A percentile compares a stretch with the other conserved stretches of the same genome.
Evolutionary conservation across 2,113 vertebrate genomes (phyloP).

Genomic region (Etheostoma spectabile): DNA sequence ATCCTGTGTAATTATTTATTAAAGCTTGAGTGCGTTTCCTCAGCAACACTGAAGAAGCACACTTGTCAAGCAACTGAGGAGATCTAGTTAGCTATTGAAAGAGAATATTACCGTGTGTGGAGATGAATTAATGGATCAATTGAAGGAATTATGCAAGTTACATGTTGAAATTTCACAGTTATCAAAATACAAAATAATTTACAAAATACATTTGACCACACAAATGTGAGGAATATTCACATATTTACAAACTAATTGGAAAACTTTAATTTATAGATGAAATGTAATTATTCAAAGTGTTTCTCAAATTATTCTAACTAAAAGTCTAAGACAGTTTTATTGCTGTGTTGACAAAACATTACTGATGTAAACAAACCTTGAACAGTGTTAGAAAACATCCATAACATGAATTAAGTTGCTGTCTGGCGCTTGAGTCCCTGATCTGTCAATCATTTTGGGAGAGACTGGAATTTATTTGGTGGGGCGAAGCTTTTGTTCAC

Average conservation of each 20-base stretch:
- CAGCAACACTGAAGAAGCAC: slow-evolving; percentile 26
- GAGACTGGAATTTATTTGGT: not conserved
- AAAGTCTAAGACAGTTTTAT: not conserved
- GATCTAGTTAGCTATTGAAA: slow-evolving; percentile 33
- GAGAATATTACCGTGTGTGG: slow-evolving; percentile 18
- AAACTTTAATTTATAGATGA: not conserved
- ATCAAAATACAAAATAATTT: no score
- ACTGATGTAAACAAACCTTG: not conserved
- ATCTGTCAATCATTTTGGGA: no score
- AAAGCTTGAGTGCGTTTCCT: slow-evolving; percentile 59
- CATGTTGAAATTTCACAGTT: slow-evolving; percentile 11
- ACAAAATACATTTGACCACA: not conserved
- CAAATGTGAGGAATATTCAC: not conserved
- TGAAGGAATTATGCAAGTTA: slow-evolving; percentile 21
- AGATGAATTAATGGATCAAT: slow-evolving; percentile 52
- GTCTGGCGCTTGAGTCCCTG: not conserved
- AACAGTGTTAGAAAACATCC: not conserved
- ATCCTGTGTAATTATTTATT: slow-evolving; percentile 60
- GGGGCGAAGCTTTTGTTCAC: not conserved
- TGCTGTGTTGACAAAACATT: not conserved
- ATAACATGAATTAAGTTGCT: not conserved
- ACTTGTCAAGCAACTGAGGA: slow-evolving; percentile 28
- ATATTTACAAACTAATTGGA: not conserved
- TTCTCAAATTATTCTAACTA: not conserved
- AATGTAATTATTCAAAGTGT: not conserved